Conservation (phyloP, 2,888 invertebrate genomes). For the Dicroscelio sp. region DNA sequence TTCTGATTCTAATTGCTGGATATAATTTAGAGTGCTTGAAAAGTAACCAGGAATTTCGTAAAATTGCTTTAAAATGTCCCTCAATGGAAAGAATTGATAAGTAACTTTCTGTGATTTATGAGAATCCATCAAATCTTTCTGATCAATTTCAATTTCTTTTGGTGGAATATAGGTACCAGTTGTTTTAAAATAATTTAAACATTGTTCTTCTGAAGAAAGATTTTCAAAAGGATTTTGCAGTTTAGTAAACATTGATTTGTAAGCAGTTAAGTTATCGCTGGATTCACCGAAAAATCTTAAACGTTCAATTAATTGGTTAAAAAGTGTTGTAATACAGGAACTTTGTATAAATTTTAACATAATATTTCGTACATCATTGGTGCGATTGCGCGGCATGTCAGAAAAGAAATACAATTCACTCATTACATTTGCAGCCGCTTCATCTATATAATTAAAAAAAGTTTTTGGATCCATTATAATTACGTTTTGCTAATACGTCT, state of each 20-base stretch:
- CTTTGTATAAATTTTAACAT: slow-evolving; percentile 16
- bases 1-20: not conserved
- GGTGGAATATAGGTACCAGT: slow-evolving; percentile 42
- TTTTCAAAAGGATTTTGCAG: slow-evolving; percentile 51
- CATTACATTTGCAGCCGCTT: slow-evolving; percentile 4
- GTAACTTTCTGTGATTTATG: not conserved
- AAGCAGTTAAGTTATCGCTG: slow-evolving; percentile 39
- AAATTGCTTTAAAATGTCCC: slow-evolving; percentile 21
- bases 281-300: slow-evolving; percentile 52
- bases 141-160: slow-evolving; percentile 45
- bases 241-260: slow-evolving; percentile 22
- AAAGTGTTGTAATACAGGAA: not conserved
- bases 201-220: slow-evolving; percentile 25
- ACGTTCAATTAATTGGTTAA: slow-evolving; percentile 35
- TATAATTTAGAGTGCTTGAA: not conserved
- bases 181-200: slow-evolving; percentile 33
- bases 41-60: slow-evolving; percentile 26
- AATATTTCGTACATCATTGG: slow-evolving; percentile 50
- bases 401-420: slow-evolving; percentile 20
- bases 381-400: slow-evolving; percentile 40
- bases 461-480: slow-evolving; percentile 35
- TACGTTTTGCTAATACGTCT: not conserved
- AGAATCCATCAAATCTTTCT: not conserved
- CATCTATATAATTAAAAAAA: not conserved
- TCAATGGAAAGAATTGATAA: slow-evolving; percentile 33